phyloP scores from a whole-genome alignment of 1,140 invertebrate species.

The Drosophila arawakana region DNA sequence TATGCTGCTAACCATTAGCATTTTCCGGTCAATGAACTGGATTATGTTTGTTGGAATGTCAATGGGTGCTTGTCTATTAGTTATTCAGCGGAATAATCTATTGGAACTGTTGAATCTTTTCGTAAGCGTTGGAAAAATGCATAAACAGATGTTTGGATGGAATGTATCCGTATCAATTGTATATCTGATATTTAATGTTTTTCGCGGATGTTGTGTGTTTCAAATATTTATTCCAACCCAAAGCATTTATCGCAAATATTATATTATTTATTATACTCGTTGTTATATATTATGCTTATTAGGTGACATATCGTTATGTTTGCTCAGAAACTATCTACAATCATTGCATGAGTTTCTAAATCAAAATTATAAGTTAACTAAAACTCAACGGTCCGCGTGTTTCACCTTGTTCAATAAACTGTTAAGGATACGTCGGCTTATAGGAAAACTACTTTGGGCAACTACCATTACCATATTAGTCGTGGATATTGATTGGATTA shows the following conservation, averaged over 20 bases:
- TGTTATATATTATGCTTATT: neutral
- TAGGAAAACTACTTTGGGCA: neutral
- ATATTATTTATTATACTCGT: neutral
- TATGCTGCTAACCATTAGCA: neutral
- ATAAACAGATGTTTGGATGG: neutral
- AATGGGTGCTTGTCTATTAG: neutral
- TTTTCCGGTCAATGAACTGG: neutral
- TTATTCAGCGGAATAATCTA: neutral
- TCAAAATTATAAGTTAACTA: neutral
- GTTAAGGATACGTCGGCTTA: neutral
- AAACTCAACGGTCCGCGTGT: neutral
- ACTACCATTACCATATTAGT: neutral
- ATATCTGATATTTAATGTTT: neutral
- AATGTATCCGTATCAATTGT: neutral
- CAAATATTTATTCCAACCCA: too few species aligned
- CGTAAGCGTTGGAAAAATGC: neutral
- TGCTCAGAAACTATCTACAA: neutral
- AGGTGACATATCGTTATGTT: neutral
- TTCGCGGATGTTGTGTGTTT: neutral
- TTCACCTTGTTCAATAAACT: conserved; percentile 2
- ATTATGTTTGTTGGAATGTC: neutral
- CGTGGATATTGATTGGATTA: neutral
- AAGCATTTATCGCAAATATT: neutral
- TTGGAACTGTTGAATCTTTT: conserved; percentile 1
- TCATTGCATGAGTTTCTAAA: neutral